Base-by-base conservation (phyloP, 2,797 vertebrate species). In the Hephaestus fuliginosus region DNA sequence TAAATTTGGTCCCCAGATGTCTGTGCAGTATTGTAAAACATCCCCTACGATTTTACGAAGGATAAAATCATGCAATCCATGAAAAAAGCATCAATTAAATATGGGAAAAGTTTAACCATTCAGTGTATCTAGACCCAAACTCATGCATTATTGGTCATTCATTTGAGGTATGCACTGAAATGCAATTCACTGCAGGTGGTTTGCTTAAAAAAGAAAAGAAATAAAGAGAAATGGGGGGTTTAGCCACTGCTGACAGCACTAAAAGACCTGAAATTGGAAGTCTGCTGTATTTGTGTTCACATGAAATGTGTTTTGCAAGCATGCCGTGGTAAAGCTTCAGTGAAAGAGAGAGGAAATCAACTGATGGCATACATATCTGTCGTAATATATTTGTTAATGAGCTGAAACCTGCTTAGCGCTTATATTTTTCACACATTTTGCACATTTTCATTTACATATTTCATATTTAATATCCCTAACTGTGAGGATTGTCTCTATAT, bases 291-390 rank as follows among this genome's bases (percentile, higher is more conserved):
- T 41, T 57, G 11, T 28, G 13, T 41, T 43, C 12, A 46, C 0
- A 30, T 56, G 9, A 56, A 63, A 51, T 43, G 11, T 36, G 39
- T 46, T 65, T 13, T 7, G 33, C 20, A 14, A 36, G 20, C 22
- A n/a, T n/a, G 22, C 30, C 49, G 52, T 15, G 46, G 1, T 36
- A 22, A 65, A 15, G 57, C n/a, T 56, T 51, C 49, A n/a, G 36
- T 36, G 22, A 72, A 56, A 70, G n/a, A 39, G 25, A 63, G 60
- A 72, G 68, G 44, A 75, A 58, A 65, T 52, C 1, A 76, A 68
- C 3, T 72, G 57, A 64, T 39, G 12, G 28, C 5, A 25, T 3
- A 33, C n/a, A 25, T 1, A 36, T 56, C 62, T 39, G 66, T 52
- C 44, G 28, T 11, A 56, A 48, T 46, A 57, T 44, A 57, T 64